phyloP scores from a whole-genome alignment of 2,888 invertebrate genomes.

The Noctua pronuba region DNA sequence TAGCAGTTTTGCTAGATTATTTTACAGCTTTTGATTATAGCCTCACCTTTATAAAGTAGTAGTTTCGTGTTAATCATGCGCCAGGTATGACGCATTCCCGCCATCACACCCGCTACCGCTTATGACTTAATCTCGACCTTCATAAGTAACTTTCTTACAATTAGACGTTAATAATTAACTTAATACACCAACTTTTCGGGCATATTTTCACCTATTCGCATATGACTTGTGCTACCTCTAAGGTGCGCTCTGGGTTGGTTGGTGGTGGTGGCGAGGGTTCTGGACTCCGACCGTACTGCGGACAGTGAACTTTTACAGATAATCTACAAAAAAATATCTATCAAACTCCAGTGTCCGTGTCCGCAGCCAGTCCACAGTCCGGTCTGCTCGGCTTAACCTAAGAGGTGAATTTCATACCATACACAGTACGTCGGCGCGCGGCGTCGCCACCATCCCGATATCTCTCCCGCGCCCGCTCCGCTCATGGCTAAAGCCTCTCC shows the following conservation, averaged over 20 bases:
- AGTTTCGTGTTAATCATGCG: constrained; percentile 11
- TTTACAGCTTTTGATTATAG: constrained; percentile 9
- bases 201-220: not conserved
- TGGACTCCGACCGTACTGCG: not conserved
- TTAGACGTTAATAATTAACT: not conserved
- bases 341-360: not conserved
- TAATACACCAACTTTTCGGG: not conserved
- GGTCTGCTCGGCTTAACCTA: too few species aligned
- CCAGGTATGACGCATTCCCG: not conserved
- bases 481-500: constrained; percentile 9
- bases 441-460: not conserved
- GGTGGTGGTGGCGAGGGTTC: too few species aligned
- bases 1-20: not conserved
- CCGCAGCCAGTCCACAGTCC: not conserved
- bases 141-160: not conserved
- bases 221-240: not conserved
- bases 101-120: not conserved
- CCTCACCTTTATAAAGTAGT: constrained; percentile 19
- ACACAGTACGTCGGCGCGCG: too few species aligned
- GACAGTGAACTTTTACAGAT: not conserved
- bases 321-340: not conserved
- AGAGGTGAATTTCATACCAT: not conserved
- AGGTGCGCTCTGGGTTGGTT: too few species aligned
- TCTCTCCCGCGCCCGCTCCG: constrained; percentile 16
- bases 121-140: not conserved